Conservation (phyloP, 2,113 vertebrate species). For the Cyanoramphus novaezelandiae region DNA sequence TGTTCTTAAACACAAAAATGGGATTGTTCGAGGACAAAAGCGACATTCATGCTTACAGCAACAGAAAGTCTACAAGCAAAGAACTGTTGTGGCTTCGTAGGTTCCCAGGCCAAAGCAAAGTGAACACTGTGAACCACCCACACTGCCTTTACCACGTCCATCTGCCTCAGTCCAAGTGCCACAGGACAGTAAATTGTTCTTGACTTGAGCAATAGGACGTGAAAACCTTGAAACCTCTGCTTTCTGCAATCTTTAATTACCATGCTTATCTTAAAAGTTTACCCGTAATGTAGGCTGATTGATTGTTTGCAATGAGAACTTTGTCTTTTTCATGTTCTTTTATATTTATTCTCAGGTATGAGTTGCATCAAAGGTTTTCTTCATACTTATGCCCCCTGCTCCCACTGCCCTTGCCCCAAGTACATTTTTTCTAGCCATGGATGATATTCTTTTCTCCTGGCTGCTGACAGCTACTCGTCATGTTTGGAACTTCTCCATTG, state of each 20-base stretch:
- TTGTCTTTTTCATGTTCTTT: neutral
- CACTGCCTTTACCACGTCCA: neutral
- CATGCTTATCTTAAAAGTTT: neutral
- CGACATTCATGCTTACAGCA: slow-evolving; percentile 16
- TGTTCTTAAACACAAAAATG: slow-evolving; percentile 5
- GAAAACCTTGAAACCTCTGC: neutral
- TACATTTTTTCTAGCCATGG: neutral
- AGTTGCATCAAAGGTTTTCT: neutral
- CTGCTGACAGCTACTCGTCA: neutral
- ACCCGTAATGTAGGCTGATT: neutral
- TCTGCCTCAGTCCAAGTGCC: neutral
- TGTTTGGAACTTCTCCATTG: neutral
- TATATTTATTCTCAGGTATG: neutral
- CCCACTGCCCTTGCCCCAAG: neutral
- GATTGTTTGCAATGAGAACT: neutral
- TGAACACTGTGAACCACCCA: neutral
- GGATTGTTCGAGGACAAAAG: slow-evolving; percentile 20
- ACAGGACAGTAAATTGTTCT: neutral
- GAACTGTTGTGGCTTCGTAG: neutral
- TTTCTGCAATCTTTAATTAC: neutral
- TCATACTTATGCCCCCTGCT: neutral
- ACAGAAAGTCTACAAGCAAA: neutral
- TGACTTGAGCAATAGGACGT: neutral
- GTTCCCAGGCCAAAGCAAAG: slow-evolving; percentile 13
- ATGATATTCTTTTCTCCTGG: neutral